Percentiles rank a stretch among this genome's conserved stretches.
Conservation (phyloP, 2,888 invertebrate species). For the Omphaloscelis lunosa region DNA sequence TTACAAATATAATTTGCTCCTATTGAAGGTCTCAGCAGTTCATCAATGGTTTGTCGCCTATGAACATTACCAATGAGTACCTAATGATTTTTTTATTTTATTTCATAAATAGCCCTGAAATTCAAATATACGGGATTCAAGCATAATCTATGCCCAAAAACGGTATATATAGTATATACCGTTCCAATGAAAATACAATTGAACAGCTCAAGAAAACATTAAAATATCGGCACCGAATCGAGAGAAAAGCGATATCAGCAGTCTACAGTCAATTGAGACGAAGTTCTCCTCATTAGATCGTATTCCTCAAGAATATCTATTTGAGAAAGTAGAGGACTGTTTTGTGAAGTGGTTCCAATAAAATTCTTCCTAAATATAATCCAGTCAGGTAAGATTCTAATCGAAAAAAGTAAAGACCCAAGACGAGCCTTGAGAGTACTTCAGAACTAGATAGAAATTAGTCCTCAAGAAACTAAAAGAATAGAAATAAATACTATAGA, state of each 20-base stretch:
- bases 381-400: not conserved
- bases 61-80: not conserved
- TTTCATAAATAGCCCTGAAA: not conserved
- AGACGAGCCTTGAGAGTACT: slow-evolving; percentile 13
- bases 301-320: not conserved
- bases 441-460: slow-evolving; percentile 44
- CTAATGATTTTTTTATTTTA: too few species aligned
- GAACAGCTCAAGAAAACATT: not conserved
- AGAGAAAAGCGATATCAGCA: not conserved
- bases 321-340: not conserved
- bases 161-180: not conserved
- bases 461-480: slow-evolving; percentile 52
- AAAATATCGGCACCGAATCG: not conserved
- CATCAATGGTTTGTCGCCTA: too few species aligned
- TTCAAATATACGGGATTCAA: not conserved
- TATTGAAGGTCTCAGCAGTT: not conserved
- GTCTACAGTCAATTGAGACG: not conserved
- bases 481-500: slow-evolving; percentile 58
- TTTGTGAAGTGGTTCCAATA: not conserved
- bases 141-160: not conserved
- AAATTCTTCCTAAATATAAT: slow-evolving; percentile 13
- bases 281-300: not conserved
- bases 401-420: slow-evolving; percentile 7
- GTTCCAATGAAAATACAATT: not conserved
- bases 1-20: not conserved